Base-by-base conservation (phyloP, 2,113 vertebrate species). In the Tragelaphus imberbis region DNA sequence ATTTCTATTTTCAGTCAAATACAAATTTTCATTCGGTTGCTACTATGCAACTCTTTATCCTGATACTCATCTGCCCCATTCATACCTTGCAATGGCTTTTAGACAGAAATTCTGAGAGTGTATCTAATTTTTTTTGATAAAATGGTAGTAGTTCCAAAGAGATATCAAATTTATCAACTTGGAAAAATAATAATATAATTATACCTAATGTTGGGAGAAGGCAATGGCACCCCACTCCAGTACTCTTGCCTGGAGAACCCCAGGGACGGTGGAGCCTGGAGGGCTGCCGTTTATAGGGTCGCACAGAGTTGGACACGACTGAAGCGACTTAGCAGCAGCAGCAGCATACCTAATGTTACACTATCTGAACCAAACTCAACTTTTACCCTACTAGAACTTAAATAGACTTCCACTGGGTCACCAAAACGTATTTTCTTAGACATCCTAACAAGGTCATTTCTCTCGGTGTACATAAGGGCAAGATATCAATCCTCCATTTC, bases 361-460 rank as follows among this genome's bases (percentile, higher is more conserved):
- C 36, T 84, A 79, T 36, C 77, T 94, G 40, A 96, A 36, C 58
- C 40, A 88, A 87, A 91, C 61, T 95, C 58, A 92, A 92, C 53
- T 92, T 85, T 90, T 40, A 88, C 11, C 68, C 40, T 77, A 30
- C 17, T 33, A 6, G 23, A 95, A 95, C n/a, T 89, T 89, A 65
- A 55, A 59, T 1, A 84, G 68, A 55, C 10, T 59, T 36, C 68
- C 65, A 90, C 3, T 68, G 58, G 65, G 40, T 47, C n/a, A 63
- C 40, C 65, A 59, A 36, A 93, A 93, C 53, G 3, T 81, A 95
- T 89, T 97, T 92, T 88, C 82, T 86, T 94, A 94, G 33, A 94
- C 36, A 93, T 86, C 49, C 53, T 97, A 95, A 91, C 65, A 94
- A 88, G 75, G 81, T 85, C 47, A 77, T 96, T 97, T 97, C 88